Evolutionary conservation across 2,888 invertebrate species (phyloP).

Genomic region (Xestia sexstrigata): DNA sequence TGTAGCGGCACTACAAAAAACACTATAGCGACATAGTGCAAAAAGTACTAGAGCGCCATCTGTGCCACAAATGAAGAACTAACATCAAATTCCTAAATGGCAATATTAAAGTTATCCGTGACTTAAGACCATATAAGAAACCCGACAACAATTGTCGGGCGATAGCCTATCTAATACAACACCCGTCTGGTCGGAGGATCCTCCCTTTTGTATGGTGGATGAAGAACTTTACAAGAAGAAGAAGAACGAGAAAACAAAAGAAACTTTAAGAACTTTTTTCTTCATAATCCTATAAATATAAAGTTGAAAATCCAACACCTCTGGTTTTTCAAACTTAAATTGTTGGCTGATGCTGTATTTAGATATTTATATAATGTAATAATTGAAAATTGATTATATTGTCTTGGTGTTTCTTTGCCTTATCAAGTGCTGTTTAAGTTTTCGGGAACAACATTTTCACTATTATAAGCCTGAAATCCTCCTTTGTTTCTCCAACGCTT

Average conservation of each 20-base stretch:
- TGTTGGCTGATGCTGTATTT: not conserved
- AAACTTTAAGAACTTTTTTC: no score
- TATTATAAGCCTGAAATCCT: constrained; percentile 9
- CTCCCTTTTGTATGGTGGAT: not conserved
- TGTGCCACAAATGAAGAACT: not conserved
- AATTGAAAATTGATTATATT: not conserved
- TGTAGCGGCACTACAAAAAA: no score
- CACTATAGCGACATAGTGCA: no score
- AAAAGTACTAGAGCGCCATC: not conserved
- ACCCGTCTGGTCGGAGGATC: no score
- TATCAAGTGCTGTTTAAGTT: constrained; percentile 3
- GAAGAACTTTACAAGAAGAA: no score
- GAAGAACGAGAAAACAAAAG: no score
- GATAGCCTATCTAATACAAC: no score
- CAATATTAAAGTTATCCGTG: no score
- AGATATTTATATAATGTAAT: not conserved
- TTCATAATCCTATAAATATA: not conserved
- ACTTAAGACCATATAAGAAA: no score
- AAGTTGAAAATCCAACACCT: not conserved
- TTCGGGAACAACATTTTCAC: constrained; percentile 13
- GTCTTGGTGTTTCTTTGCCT: not conserved
- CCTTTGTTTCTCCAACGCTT: constrained; percentile 27
- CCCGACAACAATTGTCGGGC: no score
- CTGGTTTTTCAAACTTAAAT: not conserved
- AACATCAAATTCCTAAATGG: no score